A percentile compares a stretch with the other conserved stretches of the same genome.
Conservation (phyloP, 1,140 invertebrate genomes). For the Drosophila parvula region DNA sequence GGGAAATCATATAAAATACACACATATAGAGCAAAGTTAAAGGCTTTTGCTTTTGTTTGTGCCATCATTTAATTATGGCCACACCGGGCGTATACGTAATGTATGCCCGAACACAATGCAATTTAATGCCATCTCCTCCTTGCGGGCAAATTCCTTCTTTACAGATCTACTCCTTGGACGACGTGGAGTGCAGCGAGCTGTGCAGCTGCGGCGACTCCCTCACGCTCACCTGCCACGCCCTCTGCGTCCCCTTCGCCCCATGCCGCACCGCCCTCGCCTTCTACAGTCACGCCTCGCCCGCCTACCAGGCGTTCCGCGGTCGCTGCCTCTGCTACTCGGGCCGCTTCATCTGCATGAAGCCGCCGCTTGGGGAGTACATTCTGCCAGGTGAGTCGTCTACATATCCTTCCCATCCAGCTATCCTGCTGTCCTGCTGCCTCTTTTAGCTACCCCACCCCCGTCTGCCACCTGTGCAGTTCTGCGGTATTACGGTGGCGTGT, state of each 20-base stretch:
- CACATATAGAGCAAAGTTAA: slow-evolving; percentile 13
- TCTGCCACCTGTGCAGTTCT: slow-evolving; percentile 4
- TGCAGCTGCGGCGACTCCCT: slow-evolving; percentile 91
- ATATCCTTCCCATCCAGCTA: slow-evolving; percentile 7
- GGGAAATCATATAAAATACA: slow-evolving; percentile 26
- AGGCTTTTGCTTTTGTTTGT: slow-evolving; percentile 43
- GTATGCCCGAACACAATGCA: slow-evolving; percentile 16
- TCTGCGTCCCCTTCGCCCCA: slow-evolving; percentile 92
- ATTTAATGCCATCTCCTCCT: slow-evolving; percentile 21
- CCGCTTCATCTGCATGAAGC: slow-evolving; percentile 95
- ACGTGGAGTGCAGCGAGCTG: slow-evolving; percentile 92
- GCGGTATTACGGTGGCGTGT: slow-evolving; percentile 36
- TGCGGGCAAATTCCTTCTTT: slow-evolving; percentile 17
- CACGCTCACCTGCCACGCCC: slow-evolving; percentile 91
- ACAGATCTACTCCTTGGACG: slow-evolving; percentile 93
- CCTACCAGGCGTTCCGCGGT: slow-evolving; percentile 94
- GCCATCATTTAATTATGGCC: slow-evolving; percentile 45
- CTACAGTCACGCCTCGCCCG: slow-evolving; percentile 94
- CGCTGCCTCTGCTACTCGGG: slow-evolving; percentile 95
- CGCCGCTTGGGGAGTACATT: slow-evolving; percentile 89
- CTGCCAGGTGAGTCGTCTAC: slow-evolving; percentile 74
- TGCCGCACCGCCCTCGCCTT: slow-evolving; percentile 94
- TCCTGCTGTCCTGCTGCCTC: neutral
- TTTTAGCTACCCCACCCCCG: neutral
- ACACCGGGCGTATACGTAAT: slow-evolving; percentile 69